A percentile compares a stretch with the other conserved stretches of the same genome.
These are phyloP conservation scores for Phaetusa simplex DNA, from an alignment of 2,113 vertebrate species.

Conservation along the genomic window DNA sequence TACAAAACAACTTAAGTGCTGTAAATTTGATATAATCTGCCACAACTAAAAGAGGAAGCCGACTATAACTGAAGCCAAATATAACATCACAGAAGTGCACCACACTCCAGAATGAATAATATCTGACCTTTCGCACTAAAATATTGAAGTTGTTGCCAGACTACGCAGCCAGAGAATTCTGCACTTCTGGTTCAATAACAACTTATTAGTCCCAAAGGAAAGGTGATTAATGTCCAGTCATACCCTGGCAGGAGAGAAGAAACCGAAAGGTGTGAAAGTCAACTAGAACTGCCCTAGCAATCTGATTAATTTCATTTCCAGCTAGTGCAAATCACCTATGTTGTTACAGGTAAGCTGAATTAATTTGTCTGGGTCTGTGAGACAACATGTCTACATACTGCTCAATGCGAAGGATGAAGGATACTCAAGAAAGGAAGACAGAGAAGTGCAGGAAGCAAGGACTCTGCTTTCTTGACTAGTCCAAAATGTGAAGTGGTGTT, in stretches of 20 bases:
- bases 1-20: not conserved
- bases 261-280: not conserved
- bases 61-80: not conserved
- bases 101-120: not conserved
- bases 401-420: not conserved
- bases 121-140: not conserved
- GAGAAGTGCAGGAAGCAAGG: not conserved
- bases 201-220: not conserved
- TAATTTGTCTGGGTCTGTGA: not conserved
- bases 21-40: not conserved
- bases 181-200: not conserved
- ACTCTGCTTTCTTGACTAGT: not conserved
- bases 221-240: not conserved
- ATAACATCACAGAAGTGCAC: not conserved
- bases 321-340: rapidly evolving
- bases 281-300: not conserved
- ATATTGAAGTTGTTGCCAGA: not conserved
- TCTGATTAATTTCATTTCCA: not conserved
- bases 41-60: not conserved
- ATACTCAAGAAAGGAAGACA: not conserved
- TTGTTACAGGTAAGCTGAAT: not conserved
- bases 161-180: not conserved
- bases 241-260: not conserved
- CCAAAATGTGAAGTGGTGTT: not conserved
- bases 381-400: not conserved